These are phyloP conservation scores for Heliconius nattereri DNA, from an alignment of 1,140 invertebrate genomes.

Conservation along the genomic window DNA sequence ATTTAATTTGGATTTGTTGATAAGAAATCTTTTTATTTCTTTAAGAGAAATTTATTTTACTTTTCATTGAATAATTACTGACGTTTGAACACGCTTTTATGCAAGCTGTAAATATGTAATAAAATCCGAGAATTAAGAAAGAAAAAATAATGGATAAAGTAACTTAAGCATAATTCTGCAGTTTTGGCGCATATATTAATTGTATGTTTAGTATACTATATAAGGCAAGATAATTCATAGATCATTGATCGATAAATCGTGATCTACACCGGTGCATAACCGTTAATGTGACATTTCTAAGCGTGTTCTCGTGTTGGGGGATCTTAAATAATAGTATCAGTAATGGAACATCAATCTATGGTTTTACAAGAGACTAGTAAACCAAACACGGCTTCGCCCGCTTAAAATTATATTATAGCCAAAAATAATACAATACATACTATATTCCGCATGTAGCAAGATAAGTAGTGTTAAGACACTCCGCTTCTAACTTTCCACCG, in stretches of 20 bases:
- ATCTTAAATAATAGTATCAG: neutral
- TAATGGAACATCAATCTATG: neutral
- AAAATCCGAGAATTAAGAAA: no score
- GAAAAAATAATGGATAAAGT: no score
- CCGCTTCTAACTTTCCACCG: neutral
- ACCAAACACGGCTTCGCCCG: no score
- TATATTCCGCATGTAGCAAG: neutral
- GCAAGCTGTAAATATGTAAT: no score
- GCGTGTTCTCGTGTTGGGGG: neutral
- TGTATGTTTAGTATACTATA: neutral
- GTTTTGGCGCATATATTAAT: neutral
- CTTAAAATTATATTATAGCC: no score
- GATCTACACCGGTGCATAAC: neutral
- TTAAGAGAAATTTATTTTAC: no score
- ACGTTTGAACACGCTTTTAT: neutral
- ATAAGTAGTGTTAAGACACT: neutral
- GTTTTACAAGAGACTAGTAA: neutral
- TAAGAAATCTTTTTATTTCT: no score
- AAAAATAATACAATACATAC: no score
- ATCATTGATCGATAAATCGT: slow-evolving; percentile 7
- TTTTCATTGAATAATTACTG: no score
- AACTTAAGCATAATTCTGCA: neutral
- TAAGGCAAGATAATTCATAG: neutral
- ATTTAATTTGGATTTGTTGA: no score
- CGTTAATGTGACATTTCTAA: neutral